Evolutionary conservation across 2,113 vertebrate genomes (phyloP).

Genomic region (Asarcornis scutulata): DNA sequence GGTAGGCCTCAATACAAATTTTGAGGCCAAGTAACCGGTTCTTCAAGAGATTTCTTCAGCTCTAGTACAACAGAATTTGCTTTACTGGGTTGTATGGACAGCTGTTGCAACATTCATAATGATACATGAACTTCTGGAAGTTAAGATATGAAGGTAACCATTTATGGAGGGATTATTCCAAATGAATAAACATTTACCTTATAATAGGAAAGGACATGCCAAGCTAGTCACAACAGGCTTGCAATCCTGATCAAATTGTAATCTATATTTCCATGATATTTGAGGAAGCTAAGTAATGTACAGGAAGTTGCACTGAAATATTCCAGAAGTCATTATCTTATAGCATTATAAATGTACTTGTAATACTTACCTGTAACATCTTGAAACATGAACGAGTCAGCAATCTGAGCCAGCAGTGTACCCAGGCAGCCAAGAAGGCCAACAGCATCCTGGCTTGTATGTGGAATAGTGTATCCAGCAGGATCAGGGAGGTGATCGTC

Average conservation of each 20-base stretch:
- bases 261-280: not conserved
- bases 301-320: not conserved
- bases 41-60: not conserved
- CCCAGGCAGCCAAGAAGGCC: no score
- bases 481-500: no score
- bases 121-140: not conserved
- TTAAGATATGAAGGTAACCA: not conserved
- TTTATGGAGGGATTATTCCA: not conserved
- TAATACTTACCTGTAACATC: not conserved
- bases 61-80: not conserved
- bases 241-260: not conserved
- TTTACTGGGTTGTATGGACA: constrained; percentile 3
- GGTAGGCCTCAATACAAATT: not conserved
- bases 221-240: not conserved
- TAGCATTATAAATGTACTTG: not conserved
- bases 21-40: constrained; percentile 19
- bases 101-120: constrained; percentile 45
- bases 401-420: no score
- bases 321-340: not conserved
- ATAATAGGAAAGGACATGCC: not conserved
- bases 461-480: no score
- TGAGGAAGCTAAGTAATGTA: not conserved
- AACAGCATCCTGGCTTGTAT: no score
- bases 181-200: not conserved
- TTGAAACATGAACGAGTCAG: not conserved